Evolutionary conservation across 2,113 vertebrate species (phyloP).

Genomic region (Anarhynchus alexandrinus): DNA sequence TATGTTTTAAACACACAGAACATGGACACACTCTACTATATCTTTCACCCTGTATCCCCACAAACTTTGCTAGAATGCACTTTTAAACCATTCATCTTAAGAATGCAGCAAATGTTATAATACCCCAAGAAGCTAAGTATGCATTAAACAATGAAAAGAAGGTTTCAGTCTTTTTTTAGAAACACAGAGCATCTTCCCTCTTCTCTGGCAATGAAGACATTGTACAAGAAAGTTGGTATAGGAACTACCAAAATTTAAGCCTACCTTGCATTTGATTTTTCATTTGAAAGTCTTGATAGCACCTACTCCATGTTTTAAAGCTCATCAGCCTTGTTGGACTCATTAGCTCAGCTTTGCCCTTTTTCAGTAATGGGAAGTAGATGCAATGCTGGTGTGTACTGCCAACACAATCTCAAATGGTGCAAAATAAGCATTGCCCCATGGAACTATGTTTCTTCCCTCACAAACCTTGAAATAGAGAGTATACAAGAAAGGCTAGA

Average conservation of each 20-base stretch:
- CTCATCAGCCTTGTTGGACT: not conserved
- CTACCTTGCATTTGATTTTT: not conserved
- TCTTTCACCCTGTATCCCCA: not conserved
- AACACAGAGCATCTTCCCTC: not conserved
- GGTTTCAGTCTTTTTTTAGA: not conserved
- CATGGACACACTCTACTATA: not conserved
- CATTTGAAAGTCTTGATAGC: not conserved
- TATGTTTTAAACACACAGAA: not conserved
- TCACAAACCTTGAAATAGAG: conserved; percentile 6
- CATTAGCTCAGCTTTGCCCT: conserved; percentile 8
- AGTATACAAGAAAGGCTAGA: not conserved
- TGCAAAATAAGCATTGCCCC: conserved; percentile 21
- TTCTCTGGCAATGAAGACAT: not conserved
- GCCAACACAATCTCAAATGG: conserved; percentile 19
- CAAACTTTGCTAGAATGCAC: not conserved
- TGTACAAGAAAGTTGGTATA: not conserved
- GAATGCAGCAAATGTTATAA: not conserved
- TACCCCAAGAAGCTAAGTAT: not conserved
- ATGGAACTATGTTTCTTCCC: conserved; percentile 7
- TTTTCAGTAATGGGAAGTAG: not conserved
- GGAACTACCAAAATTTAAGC: not conserved
- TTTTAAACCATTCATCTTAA: not conserved
- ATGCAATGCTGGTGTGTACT: not conserved
- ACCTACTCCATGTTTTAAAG: conserved; percentile 10
- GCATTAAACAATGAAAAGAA: not conserved